A percentile compares a stretch with the other conserved stretches of the same genome.
Evolutionary conservation across 2,113 vertebrate species (phyloP).

Genomic region (Lycocorax pyrrhopterus): DNA sequence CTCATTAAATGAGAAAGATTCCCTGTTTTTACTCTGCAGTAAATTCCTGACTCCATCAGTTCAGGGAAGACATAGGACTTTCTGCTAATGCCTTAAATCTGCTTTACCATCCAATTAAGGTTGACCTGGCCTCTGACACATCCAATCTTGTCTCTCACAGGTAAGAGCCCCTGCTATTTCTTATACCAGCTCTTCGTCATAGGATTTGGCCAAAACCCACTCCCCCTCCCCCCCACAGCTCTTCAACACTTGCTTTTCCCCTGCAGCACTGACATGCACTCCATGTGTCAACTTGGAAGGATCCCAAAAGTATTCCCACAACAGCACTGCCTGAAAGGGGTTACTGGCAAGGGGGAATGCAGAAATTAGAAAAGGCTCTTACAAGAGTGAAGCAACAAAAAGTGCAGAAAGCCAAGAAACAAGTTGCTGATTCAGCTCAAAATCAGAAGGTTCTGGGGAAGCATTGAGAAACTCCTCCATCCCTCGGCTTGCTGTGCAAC

Average conservation of each 20-base stretch:
- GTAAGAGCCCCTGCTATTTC: background rate
- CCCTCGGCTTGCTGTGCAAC: background rate
- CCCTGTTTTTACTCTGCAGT: background rate
- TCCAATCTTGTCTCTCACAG: background rate
- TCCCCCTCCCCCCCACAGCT: background rate
- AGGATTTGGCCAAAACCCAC: background rate
- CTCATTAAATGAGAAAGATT: background rate
- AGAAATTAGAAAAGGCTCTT: background rate
- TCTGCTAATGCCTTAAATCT: background rate
- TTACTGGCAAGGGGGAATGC: background rate
- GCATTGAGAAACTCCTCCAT: accelerated
- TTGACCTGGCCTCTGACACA: background rate
- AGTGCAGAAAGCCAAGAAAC: background rate
- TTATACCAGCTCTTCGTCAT: accelerated
- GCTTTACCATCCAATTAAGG: background rate
- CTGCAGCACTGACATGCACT: background rate
- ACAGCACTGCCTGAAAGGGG: background rate
- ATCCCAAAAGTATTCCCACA: background rate
- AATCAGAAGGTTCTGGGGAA: background rate
- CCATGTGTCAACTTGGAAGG: background rate
- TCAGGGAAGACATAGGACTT: background rate
- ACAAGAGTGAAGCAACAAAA: background rate
- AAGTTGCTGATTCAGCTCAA: slow-evolving; percentile 1
- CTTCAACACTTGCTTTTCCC: background rate
- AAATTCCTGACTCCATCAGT: background rate